Conservation (phyloP, 2,113 vertebrate genomes). For the Aleadryas rufinucha region DNA sequence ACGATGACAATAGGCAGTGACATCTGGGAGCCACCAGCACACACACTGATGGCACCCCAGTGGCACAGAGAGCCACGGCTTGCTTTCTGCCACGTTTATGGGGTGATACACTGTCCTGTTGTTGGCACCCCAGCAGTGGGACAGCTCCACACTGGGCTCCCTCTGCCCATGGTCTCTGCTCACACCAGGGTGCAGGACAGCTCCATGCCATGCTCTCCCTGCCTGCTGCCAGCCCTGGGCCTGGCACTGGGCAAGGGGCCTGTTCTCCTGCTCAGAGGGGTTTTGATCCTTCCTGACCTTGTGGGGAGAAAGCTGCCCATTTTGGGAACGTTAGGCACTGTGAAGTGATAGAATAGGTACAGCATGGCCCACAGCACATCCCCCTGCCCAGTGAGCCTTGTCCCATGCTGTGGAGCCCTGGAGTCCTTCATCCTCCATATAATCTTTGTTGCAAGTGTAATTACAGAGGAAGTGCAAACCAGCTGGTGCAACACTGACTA, state of each 20-base stretch:
- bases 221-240: not conserved
- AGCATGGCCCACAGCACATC: not conserved
- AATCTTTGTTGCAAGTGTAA: not conserved
- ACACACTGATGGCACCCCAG: not conserved
- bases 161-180: not conserved
- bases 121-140: not conserved
- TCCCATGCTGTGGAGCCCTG: rapidly evolving
- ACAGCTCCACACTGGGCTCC: not conserved
- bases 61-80: rapidly evolving
- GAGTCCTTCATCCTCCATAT: not conserved
- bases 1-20: not conserved
- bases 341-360: not conserved
- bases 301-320: rapidly evolving
- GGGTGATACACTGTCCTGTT: not conserved
- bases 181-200: not conserved
- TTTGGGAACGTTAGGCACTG: rapidly evolving
- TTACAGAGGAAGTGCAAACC: not conserved
- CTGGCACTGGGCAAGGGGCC: rapidly evolving
- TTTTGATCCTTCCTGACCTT: not conserved
- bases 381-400: not conserved
- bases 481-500: not conserved
- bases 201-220: not conserved
- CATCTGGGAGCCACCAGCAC: not conserved
- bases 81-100: rapidly evolving
- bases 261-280: too few species aligned